Base-by-base conservation (phyloP, 2,888 invertebrate species). In the Phlogophora meticulosa region DNA sequence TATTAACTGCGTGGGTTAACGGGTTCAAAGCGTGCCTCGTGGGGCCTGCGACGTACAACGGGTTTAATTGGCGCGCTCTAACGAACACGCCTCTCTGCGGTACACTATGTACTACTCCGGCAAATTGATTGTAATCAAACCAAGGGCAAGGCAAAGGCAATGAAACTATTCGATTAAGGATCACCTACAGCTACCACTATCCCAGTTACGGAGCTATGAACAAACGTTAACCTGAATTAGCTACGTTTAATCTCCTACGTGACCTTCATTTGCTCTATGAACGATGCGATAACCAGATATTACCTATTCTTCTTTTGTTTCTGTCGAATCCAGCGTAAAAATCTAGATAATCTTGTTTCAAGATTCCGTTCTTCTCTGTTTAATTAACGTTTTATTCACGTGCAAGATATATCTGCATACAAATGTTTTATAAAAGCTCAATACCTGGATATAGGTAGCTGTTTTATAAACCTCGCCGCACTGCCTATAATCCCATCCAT, bases 101-200 rank as follows among this genome's bases (percentile, higher is more conserved):
- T 67, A 62, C 64, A 65, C 46, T 17, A 28, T 48, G 63, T 70
- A 56, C 55, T 62, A 49, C 71, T 82, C 62, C 55, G 32, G 64
- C 28, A 73, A 85, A 84, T 82, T 81, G 80, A 83, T 81, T 80
- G 78, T 76, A 76, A 79, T 80, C 77, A 72, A 72, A 71, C 64
- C 62, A 66, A 72, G 53, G 62, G 62, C 72, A 65, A 69, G 68
- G 56, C 63, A 28, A 28, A 28, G 28, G 28, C 73, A 72, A 74
- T 78, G 69, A 63, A 72, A 80, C 64, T 71, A 77, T 72, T 71
- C 64, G 75, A 82, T 81, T 73, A 79, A 59, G 51, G 51, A 72
- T 38, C 46, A 32, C 58, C 34, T 66, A 40, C 46, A 32, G 53
- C 34, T 66, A 40, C 38, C 24, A 24, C 45, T 38, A 32, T 52